These are phyloP conservation scores for Trichogramma pretiosum DNA, from an alignment of 1,140 invertebrate genomes.

Conservation along the genomic window DNA sequence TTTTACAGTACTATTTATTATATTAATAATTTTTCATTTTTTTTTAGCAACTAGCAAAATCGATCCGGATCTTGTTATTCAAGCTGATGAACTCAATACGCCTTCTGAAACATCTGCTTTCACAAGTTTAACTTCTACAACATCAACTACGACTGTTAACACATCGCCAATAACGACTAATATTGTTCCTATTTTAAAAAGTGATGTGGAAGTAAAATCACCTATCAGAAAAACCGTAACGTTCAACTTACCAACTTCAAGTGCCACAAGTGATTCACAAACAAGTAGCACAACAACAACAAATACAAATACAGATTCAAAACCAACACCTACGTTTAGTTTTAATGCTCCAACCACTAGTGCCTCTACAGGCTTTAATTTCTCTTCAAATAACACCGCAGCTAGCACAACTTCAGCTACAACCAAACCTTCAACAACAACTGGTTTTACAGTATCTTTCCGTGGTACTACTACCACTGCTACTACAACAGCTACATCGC, in stretches of 20 bases:
- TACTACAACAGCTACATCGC: too few species aligned
- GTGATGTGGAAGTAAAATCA: conserved; percentile 5
- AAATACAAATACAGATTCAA: neutral
- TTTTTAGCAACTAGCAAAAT: conserved; percentile 27
- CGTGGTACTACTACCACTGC: neutral
- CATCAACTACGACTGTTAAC: conserved; percentile 35
- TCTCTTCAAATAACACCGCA: neutral
- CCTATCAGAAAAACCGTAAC: conserved; percentile 27
- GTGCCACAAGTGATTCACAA: neutral
- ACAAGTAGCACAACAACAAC: neutral
- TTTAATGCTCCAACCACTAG: neutral
- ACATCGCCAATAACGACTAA: conserved; percentile 37
- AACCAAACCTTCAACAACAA: neutral
- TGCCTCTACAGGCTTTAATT: neutral
- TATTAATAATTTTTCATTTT: conserved; percentile 6
- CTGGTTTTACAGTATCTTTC: neutral
- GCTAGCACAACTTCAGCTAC: neutral
- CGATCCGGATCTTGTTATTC: conserved; percentile 38
- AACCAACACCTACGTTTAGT: neutral
- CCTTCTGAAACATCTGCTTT: conserved; percentile 9
- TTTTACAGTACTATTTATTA: too few species aligned
- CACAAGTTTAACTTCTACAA: conserved; percentile 29
- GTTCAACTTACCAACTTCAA: conserved; percentile 25
- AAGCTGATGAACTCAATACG: conserved; percentile 34
- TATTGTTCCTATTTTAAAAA: conserved; percentile 28